Base-by-base conservation (phyloP, 1,140 invertebrate species). In the Papilio polyxenes region DNA sequence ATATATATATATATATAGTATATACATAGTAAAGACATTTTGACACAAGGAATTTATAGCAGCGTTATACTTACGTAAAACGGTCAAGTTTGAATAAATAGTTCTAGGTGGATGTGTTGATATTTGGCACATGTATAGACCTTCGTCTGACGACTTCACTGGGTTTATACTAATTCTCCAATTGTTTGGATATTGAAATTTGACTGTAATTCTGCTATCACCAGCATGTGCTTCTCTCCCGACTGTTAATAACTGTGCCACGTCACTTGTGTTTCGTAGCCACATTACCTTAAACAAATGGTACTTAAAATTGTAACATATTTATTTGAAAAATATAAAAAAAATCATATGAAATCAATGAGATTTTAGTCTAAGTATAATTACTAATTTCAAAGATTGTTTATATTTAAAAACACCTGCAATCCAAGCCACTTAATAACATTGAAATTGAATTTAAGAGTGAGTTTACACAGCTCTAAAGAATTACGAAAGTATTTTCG, bases 71-170 rank as follows among this genome's bases (percentile, higher is more conserved):
- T 92, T 92, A 96, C 96, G 95, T 89, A 96, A 90, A 85, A 96
- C 95, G 83, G 95, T 96, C 51, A 96, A 91, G 87, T 96, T 96
- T 53, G 96, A 95, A 83, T 95, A 95, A 88, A 96, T 95, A 13
- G 96, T 96, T 87, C 96, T 94, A 80, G 97, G 97, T n/a, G 97
- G 97, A 94, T 97, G 97, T 53, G 97, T 98, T 10, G 97, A 97
- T 86, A 98, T 97, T 96, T 98, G 97, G 93, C 97, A 98, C 95
- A 98, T 97, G 92, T 98, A 98, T 13, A 97, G 94, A 17, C 97
- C 97, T 40, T 96, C 97, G 87, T 98, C 97, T 69, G 96, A 95
- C 80, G 96, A 95, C 72, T 96, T 96, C 40, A 97, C 97, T 85
- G 97, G 97, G 85, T 96, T 96, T 81, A 98, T 97, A 91, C 97